Conservation (phyloP, 2,888 invertebrate genomes). For the Synanthedon formicaeformis region DNA sequence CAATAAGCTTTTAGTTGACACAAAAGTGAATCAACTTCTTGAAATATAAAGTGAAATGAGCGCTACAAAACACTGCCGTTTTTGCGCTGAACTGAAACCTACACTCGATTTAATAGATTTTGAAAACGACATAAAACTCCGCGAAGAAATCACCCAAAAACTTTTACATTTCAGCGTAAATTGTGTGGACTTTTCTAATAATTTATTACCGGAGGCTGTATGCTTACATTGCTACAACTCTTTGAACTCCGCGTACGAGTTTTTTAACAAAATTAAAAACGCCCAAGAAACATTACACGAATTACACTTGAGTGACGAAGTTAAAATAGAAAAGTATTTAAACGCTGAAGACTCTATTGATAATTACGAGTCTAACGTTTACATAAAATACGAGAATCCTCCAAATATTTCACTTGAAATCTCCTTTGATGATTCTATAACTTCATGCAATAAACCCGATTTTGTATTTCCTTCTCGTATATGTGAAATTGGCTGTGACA, state of each 20-base stretch:
- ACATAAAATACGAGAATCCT: constrained; percentile 11
- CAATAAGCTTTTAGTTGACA: neutral
- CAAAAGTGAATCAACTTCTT: neutral
- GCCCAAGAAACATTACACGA: constrained; percentile 35
- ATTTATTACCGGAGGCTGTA: constrained; percentile 39
- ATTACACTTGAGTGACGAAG: constrained; percentile 17
- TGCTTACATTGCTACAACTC: constrained; percentile 49
- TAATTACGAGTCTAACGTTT: constrained; percentile 8
- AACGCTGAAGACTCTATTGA: constrained; percentile 41
- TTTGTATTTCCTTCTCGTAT: no score
- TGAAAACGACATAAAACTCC: constrained; percentile 25
- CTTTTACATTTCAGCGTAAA: constrained; percentile 42
- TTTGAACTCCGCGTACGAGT: constrained; percentile 44
- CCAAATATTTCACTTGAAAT: no score
- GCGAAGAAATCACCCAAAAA: constrained; percentile 36
- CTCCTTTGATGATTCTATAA: neutral
- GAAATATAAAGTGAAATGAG: neutral
- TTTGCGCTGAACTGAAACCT: constrained; percentile 36
- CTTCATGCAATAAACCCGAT: no score
- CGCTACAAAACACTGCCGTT: constrained; percentile 32
- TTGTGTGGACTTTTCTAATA: constrained; percentile 40
- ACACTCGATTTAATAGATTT: constrained; percentile 35
- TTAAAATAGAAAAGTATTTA: constrained; percentile 27
- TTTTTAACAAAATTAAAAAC: constrained; percentile 34
- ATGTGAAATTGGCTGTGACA: no score